Evolutionary conservation across 2,797 vertebrate species (phyloP).

Genomic region (Leucoraja ocellata): DNA sequence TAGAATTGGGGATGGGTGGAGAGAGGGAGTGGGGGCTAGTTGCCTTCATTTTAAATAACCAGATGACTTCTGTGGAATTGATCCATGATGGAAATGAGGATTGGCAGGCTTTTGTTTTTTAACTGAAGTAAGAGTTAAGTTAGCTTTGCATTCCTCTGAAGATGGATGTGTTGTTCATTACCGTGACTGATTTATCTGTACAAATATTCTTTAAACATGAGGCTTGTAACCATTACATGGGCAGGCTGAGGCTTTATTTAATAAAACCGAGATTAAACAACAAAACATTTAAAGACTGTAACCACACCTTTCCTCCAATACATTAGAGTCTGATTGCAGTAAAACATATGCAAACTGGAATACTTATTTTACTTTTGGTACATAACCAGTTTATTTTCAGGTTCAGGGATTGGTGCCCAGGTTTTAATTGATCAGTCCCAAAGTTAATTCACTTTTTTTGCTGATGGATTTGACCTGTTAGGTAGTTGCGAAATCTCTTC

Average conservation of each 20-base stretch:
- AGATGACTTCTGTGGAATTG: not conserved
- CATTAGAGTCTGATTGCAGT: not conserved
- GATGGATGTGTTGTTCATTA: not conserved
- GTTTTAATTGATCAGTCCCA: not conserved
- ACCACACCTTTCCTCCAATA: constrained; percentile 30
- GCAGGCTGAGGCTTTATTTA: not conserved
- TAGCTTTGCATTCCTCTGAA: not conserved
- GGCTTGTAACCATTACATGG: not conserved
- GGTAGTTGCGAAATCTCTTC: not conserved
- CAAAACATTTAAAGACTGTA: not conserved
- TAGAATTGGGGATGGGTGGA: too few species aligned
- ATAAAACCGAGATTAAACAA: not conserved
- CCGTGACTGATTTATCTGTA: not conserved
- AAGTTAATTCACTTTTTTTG: not conserved
- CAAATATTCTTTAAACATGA: not conserved
- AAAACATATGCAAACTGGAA: not conserved
- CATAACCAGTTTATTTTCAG: not conserved
- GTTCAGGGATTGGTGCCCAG: not conserved
- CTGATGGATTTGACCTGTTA: not conserved
- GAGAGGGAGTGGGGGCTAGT: not conserved
- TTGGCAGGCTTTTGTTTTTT: not conserved
- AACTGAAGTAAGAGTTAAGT: not conserved
- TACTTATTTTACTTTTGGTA: not conserved
- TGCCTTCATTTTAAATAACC: not conserved
- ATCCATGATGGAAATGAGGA: not conserved